A percentile compares a stretch with the other conserved stretches of the same genome.
These are phyloP conservation scores for Hemitrygon akajei DNA, from an alignment of 2,797 vertebrate species.

Conservation along the genomic window DNA sequence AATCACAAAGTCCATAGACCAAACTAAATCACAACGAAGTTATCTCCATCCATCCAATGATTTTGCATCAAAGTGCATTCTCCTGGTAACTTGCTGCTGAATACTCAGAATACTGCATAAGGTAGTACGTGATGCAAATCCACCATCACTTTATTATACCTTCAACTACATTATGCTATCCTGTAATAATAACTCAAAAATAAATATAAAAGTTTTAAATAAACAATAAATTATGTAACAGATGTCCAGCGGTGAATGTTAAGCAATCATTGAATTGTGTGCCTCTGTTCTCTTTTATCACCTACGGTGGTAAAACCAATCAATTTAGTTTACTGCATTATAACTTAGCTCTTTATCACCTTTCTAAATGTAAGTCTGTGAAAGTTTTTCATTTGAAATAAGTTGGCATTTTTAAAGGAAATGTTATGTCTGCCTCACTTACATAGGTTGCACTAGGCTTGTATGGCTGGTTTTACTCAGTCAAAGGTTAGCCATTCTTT, in stretches of 20 bases:
- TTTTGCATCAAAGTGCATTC: not conserved
- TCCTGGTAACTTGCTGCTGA: not conserved
- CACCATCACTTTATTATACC: not conserved
- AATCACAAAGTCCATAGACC: not conserved
- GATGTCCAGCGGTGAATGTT: not conserved
- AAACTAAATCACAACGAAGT: not conserved
- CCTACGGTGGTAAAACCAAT: not conserved
- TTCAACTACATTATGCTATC: not conserved
- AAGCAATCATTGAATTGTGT: conserved; percentile 10
- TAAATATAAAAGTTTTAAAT: not conserved
- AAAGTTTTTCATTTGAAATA: not conserved
- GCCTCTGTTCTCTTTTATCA: not conserved
- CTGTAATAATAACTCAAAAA: conserved; percentile 21
- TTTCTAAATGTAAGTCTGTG: not conserved
- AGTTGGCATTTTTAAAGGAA: not conserved
- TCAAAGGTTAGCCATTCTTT: not conserved
- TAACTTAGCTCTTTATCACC: not conserved
- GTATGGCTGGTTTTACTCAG: not conserved
- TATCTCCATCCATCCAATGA: not conserved
- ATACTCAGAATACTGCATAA: not conserved
- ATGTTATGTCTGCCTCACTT: not conserved
- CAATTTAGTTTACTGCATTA: conserved; percentile 20
- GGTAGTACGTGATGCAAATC: not conserved
- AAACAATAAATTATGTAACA: conserved; percentile 27
- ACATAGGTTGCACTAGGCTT: not conserved